A percentile compares a stretch with the other conserved stretches of the same genome.
Evolutionary conservation across 2,888 invertebrate genomes (phyloP).

Genomic region (Coelogynopora nodosa): DNA sequence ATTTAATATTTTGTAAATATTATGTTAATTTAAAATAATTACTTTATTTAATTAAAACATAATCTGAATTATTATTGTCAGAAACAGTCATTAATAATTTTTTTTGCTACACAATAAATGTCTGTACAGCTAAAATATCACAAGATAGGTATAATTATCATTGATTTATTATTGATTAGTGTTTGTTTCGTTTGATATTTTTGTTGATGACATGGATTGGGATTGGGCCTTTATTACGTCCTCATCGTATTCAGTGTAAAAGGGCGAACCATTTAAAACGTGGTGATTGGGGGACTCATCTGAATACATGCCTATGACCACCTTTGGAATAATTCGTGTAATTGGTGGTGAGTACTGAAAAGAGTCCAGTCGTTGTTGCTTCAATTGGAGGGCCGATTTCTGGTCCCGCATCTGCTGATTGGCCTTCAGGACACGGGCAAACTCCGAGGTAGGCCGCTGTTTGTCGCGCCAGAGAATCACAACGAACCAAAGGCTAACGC

Average conservation of each 20-base stretch:
- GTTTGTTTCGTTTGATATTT: no score
- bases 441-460: background rate
- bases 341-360: background rate
- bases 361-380: background rate
- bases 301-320: background rate
- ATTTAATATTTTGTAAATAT: background rate
- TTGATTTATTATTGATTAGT: no score
- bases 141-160: no score
- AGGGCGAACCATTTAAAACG: background rate
- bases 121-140: background rate
- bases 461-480: background rate
- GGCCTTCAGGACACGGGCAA: background rate
- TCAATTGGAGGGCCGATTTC: background rate
- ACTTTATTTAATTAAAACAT: background rate
- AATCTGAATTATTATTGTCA: background rate
- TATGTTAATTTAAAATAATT: background rate
- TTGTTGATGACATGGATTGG: background rate
- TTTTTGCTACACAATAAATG: background rate
- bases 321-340: background rate
- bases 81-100: background rate
- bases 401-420: background rate
- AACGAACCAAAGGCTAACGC: background rate
- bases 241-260: background rate
- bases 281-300: background rate
- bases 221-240: background rate